Base-by-base conservation (phyloP, 2,113 vertebrate species). In the Platichthys flesus region DNA sequence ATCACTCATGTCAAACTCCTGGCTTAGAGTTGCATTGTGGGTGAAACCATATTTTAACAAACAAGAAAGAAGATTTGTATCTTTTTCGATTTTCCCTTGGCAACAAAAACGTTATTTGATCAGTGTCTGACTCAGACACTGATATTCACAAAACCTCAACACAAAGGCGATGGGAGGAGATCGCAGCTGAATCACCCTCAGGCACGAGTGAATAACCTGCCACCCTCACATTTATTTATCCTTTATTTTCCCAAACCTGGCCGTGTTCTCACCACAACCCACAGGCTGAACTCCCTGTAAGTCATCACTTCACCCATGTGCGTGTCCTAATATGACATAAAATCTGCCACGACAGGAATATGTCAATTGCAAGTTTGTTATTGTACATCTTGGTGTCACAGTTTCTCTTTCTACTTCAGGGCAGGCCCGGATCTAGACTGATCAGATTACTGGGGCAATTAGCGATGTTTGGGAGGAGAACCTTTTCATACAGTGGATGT, bases 61-160 rank as follows among this genome's bases (percentile, higher is more conserved):
- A 31, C 31, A 7, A 6, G 31, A 31, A 31, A 31, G 31, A 31
- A 0, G 31, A 31, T 31, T 31, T 31, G 31, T 31, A 31, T 31
- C 31, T 31, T 31, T 31, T 28, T 31, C 8, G 6, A 31, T 7
- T 31, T 6, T 31, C 31, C 28, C 31, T 31, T 31, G 5, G 31
- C 31, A 31, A 31, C 31, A 31, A 42, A 57, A 62, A 54, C 37
- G n/a, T 28, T 16, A 55, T 31, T 31, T 31, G 31, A 28, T 28
- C 26, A 28, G 83, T 79, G 79, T 89, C 64, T 93, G 91, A 92
- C 63, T 93, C 91, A 91, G 78, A 73, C 26, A 20, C 62, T 69
- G 68, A 83, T 73, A 62, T 56, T 2, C 66, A 81, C 51, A 59
- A 57, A 71, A 71, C 59, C 60, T 40, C 71, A 74, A 68, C 59